Conservation (phyloP, 2,113 vertebrate genomes). For the Bos taurus region ARS-UCD2.0 NC_037335.1:95566501-95567000, state of each 20-base stretch:
- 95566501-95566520: background rate
- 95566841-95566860: background rate
- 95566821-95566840: background rate
- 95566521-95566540: background rate
- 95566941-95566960: background rate
- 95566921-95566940: background rate
- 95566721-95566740: background rate
- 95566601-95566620: background rate
- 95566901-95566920: background rate
- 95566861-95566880: background rate
- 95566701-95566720: background rate
- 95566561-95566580: background rate
- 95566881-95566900: background rate
- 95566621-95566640: background rate
- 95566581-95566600: no score
- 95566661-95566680: background rate
- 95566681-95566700: background rate
- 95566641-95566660: background rate
- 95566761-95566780: background rate
- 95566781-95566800: background rate
- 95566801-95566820: background rate
- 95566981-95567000: background rate
- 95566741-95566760: background rate
- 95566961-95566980: background rate
- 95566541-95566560: background rate